Evolutionary conservation across 2,888 invertebrate genomes (phyloP).

Genomic region (Sarcophaga carnaria): DNA sequence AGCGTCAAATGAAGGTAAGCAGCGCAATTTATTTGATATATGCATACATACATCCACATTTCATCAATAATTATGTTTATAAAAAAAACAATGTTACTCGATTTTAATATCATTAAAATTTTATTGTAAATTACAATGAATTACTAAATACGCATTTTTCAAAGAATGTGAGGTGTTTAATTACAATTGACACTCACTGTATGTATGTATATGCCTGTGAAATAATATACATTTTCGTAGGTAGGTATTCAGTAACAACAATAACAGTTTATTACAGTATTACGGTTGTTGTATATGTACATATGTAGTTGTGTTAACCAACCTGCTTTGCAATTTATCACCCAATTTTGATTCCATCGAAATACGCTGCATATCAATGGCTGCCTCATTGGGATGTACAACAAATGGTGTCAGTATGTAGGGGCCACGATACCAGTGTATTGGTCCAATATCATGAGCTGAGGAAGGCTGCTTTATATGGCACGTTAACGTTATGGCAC

Average conservation of each 20-base stretch:
- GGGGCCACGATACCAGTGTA: constrained; percentile 87
- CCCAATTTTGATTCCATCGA: constrained; percentile 81
- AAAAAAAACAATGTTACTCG: no score
- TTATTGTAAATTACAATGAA: no score
- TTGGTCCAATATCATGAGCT: constrained; percentile 86
- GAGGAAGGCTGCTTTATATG: constrained; percentile 86
- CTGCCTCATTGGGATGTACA: constrained; percentile 80
- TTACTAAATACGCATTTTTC: no score
- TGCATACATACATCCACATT: no score
- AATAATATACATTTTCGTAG: no score
- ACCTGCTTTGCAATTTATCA: constrained; percentile 88
- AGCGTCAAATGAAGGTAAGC: no score
- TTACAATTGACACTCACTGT: no score
- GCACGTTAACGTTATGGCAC: constrained; percentile 88
- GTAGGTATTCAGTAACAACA: not conserved
- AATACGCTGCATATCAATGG: constrained; percentile 80
- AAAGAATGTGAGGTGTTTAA: no score
- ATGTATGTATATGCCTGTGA: no score
- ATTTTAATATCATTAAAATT: no score
- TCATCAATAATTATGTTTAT: no score
- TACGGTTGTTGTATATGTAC: not conserved
- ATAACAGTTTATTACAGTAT: not conserved
- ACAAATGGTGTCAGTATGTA: constrained; percentile 80
- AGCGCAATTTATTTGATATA: no score
- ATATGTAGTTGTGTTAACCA: constrained; percentile 54